A percentile compares a stretch with the other conserved stretches of the same genome.
phyloP scores from a whole-genome alignment of 2,797 vertebrate species.

The Clarias laeviceps region DNA sequence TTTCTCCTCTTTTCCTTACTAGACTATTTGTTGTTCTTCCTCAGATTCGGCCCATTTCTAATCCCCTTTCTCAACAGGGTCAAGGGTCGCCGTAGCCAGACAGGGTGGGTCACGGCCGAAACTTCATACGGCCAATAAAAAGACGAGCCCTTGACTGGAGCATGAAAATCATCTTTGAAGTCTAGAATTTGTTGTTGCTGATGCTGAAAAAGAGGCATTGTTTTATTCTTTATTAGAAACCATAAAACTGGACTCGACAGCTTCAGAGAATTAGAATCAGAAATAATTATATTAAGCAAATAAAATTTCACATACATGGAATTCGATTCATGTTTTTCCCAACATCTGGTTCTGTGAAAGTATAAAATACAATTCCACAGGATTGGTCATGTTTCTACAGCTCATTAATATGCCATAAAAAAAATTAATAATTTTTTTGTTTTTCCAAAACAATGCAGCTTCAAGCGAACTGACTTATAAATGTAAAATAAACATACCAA shows the following conservation, averaged over 20 bases:
- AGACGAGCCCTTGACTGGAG: background rate
- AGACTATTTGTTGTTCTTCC: slow-evolving; percentile 21
- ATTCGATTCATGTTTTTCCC: slow-evolving; percentile 1
- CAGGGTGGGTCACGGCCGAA: slow-evolving; percentile 43
- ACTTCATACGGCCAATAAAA: slow-evolving; percentile 53
- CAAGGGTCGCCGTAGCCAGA: slow-evolving; percentile 35
- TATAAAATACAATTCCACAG: background rate
- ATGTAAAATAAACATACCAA: background rate
- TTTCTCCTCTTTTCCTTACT: slow-evolving; percentile 39
- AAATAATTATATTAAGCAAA: background rate
- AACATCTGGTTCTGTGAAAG: background rate
- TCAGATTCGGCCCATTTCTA: slow-evolving; percentile 16
- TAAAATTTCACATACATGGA: background rate
- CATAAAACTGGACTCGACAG: background rate
- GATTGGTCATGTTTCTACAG: background rate
- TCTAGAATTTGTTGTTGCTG: background rate
- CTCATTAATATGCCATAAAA: background rate
- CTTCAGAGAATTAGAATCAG: background rate
- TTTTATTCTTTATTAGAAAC: slow-evolving; percentile 3
- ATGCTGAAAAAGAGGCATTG: slow-evolving; percentile 10
- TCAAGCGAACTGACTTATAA: background rate
- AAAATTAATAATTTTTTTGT: background rate
- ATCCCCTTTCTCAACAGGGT: slow-evolving; percentile 21
- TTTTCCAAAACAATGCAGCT: background rate
- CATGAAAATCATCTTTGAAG: slow-evolving; percentile 18